These are phyloP conservation scores for Eleutherodactylus coqui DNA, from an alignment of 2,797 vertebrate genomes.

Conservation along the genomic window DNA sequence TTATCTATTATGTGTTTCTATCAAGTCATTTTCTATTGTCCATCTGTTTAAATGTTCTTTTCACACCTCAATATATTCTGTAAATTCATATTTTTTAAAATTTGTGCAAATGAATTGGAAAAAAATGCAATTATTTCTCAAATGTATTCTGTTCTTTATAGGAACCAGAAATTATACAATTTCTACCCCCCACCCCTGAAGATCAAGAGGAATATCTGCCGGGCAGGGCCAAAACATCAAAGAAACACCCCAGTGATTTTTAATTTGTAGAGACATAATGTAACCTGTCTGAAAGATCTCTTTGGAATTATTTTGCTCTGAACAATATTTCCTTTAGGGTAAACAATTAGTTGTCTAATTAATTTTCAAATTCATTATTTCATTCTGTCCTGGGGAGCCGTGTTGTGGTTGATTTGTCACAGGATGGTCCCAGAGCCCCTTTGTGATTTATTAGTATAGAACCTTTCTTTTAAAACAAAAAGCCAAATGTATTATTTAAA, in stretches of 20 bases:
- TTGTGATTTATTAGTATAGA: constrained; percentile 40
- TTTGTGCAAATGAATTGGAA: too few relatives aligned
- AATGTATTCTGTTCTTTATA: constrained; percentile 6
- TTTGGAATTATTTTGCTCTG: constrained; percentile 52
- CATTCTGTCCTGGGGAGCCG: constrained; percentile 40
- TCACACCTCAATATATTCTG: neutral
- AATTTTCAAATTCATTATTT: constrained; percentile 63
- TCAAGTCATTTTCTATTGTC: neutral
- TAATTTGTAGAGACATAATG: constrained; percentile 63
- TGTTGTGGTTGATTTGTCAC: constrained; percentile 57
- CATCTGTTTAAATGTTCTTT: neutral
- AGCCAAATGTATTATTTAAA: constrained; percentile 32
- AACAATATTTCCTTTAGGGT: constrained; percentile 51
- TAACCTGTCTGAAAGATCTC: constrained; percentile 63
- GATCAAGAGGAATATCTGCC: constrained; percentile 52
- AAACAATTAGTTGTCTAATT: constrained; percentile 63
- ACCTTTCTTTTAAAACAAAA: constrained; percentile 34
- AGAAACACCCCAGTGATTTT: constrained; percentile 60
- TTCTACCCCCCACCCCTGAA: neutral
- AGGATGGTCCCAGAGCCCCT: constrained; percentile 37
- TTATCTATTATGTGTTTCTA: neutral
- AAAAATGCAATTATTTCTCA: constrained; percentile 14
- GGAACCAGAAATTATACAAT: neutral
- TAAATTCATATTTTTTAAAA: neutral
- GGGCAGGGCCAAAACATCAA: constrained; percentile 54